phyloP scores from a whole-genome alignment of 2,113 vertebrate species.

The Aplodontia rufa region DNA sequence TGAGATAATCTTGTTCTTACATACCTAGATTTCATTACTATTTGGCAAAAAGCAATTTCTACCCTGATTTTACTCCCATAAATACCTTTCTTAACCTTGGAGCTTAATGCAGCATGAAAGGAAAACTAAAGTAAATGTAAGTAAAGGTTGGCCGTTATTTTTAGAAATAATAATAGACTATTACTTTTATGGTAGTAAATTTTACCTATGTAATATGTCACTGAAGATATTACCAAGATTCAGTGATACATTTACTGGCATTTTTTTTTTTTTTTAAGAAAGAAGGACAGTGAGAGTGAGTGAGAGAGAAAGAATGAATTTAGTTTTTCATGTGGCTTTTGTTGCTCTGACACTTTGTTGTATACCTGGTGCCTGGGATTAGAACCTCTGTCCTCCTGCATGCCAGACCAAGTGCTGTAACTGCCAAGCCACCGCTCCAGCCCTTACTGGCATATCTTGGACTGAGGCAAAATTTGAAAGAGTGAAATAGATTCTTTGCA shows the following conservation, averaged over 20 bases:
- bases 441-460: neutral
- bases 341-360: too few species aligned
- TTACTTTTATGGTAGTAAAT: neutral
- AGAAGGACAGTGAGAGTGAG: too few species aligned
- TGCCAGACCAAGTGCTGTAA: too few species aligned
- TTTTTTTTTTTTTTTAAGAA: too few species aligned
- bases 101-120: constrained; percentile 61
- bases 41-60: constrained; percentile 77
- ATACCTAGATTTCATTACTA: constrained; percentile 80
- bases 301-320: too few species aligned
- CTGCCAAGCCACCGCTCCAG: too few species aligned
- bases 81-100: constrained; percentile 63
- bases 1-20: constrained; percentile 82
- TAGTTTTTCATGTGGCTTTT: too few species aligned
- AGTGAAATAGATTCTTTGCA: constrained; percentile 38
- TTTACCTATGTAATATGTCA: neutral
- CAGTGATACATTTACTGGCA: neutral
- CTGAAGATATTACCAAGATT: constrained; percentile 24
- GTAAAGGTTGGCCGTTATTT: constrained; percentile 28
- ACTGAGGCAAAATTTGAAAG: constrained; percentile 32
- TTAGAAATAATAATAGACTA: neutral
- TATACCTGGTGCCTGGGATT: too few species aligned
- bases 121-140: constrained; percentile 45
- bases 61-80: constrained; percentile 61
- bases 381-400: too few species aligned